Conservation (phyloP, 1,140 invertebrate genomes). For the Bombus turneri region DNA sequence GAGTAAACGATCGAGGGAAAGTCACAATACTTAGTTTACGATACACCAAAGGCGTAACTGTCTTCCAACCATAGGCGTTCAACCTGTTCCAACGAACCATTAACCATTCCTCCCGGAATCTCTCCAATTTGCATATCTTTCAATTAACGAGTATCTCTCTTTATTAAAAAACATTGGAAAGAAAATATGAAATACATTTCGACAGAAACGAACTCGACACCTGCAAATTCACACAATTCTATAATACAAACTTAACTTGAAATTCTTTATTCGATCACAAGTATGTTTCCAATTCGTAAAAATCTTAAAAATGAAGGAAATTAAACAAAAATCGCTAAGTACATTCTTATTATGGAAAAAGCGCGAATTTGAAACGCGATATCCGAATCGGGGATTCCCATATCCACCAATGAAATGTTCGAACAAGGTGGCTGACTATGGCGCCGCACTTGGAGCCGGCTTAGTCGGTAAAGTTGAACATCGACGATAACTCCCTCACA, state of each 20-base stretch:
- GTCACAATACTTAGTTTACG: constrained; percentile 16
- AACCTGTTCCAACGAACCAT: too few species aligned
- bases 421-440: neutral
- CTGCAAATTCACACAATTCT: neutral
- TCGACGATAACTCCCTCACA: constrained; percentile 28
- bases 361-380: neutral
- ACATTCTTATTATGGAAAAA: fast-evolving
- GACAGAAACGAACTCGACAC: too few species aligned
- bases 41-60: neutral
- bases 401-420: neutral
- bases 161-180: neutral
- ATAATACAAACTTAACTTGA: neutral
- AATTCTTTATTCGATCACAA: too few species aligned
- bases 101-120: neutral
- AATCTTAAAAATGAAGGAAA: neutral
- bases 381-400: neutral
- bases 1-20: constrained; percentile 35
- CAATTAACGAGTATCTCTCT: neutral
- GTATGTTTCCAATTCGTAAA: neutral
- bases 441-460: neutral
- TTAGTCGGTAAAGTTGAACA: constrained; percentile 69
- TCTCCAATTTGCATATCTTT: neutral
- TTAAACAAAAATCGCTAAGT: too few species aligned
- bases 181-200: neutral
- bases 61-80: neutral